Conservation (phyloP, 1,140 invertebrate genomes). For the Cephus cinctus region DNA sequence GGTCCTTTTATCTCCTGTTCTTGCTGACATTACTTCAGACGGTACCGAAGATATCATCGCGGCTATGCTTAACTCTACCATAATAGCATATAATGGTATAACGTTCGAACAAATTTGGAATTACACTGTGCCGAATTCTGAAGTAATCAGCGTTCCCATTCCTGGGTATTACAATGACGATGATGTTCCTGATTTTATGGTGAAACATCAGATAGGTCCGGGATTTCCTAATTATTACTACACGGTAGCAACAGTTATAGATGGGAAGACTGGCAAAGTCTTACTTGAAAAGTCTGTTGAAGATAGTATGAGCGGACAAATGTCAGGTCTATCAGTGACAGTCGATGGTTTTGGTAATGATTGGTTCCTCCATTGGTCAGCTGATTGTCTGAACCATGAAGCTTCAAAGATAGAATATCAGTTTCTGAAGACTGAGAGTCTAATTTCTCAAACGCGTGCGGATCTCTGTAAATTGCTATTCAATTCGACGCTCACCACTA, state of each 20-base stretch:
- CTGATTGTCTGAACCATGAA: slow-evolving; percentile 63
- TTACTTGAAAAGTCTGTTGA: slow-evolving; percentile 65
- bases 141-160: slow-evolving; percentile 71
- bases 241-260: slow-evolving; percentile 67
- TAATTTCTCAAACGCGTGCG: slow-evolving; percentile 63
- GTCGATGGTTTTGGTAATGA: slow-evolving; percentile 69
- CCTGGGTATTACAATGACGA: slow-evolving; percentile 82
- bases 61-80: slow-evolving; percentile 71
- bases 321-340: slow-evolving; percentile 66
- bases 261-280: slow-evolving; percentile 68
- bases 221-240: slow-evolving; percentile 77
- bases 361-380: slow-evolving; percentile 74
- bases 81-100: slow-evolving; percentile 72
- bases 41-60: slow-evolving; percentile 71
- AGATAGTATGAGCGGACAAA: slow-evolving; percentile 67
- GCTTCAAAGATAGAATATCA: slow-evolving; percentile 45
- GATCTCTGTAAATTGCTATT: slow-evolving; percentile 75
- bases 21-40: slow-evolving; percentile 77
- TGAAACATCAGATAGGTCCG: slow-evolving; percentile 75
- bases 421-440: slow-evolving; percentile 59
- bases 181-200: slow-evolving; percentile 77
- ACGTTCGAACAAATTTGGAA: slow-evolving; percentile 72
- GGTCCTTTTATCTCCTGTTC: slow-evolving; percentile 67
- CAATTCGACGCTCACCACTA: slow-evolving; percentile 65
- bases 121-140: slow-evolving; percentile 63